Evolutionary conservation across 2,113 vertebrate species (phyloP).

Genomic region (Hemibagrus wyckioides): DNA sequence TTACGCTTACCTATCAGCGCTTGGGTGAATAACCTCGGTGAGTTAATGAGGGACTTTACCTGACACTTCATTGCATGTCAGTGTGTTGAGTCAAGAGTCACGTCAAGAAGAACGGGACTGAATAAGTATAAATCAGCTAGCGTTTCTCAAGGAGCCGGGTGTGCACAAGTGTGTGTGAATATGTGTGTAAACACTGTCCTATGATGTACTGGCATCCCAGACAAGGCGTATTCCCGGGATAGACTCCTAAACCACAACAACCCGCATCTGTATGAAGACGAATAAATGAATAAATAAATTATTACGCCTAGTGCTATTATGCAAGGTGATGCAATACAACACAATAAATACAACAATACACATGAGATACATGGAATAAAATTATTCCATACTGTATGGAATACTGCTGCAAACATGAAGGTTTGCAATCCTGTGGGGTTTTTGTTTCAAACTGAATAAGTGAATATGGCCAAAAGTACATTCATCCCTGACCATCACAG

Average conservation of each 20-base stretch:
- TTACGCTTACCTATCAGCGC: slow-evolving; percentile 1
- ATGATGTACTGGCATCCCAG: neutral
- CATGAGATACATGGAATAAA: neutral
- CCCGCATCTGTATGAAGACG: neutral
- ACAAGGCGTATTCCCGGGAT: neutral
- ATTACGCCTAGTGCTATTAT: neutral
- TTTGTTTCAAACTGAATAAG: neutral
- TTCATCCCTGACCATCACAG: neutral
- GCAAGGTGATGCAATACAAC: neutral
- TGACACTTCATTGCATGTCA: neutral
- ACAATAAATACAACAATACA: neutral
- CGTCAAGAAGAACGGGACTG: neutral
- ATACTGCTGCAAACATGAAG: neutral
- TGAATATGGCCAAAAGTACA: neutral
- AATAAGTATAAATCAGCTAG: neutral
- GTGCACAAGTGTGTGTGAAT: neutral
- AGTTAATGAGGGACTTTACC: slow-evolving; percentile 38
- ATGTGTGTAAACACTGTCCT: neutral
- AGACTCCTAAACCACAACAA: neutral
- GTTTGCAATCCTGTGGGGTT: neutral
- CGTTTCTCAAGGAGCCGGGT: neutral
- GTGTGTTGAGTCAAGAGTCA: neutral
- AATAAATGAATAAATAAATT: neutral
- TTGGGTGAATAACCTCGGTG: neutral
- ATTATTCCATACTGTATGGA: neutral